Evolutionary conservation across 2,888 invertebrate genomes (phyloP).

Genomic region (Nipponacmea schrenckii): DNA sequence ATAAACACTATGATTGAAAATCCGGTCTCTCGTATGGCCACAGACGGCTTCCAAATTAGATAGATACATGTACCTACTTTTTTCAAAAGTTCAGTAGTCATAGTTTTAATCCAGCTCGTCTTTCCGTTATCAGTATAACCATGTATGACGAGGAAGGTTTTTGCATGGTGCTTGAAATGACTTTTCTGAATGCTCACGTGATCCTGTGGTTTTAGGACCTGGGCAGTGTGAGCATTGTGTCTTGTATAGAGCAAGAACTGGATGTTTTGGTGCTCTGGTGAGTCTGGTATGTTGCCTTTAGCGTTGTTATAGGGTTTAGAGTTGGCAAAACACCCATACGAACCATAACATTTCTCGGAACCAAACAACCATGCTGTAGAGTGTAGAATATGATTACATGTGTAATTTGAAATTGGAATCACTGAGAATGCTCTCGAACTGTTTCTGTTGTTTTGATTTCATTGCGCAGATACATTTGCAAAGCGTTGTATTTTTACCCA

Average conservation of each 20-base stretch:
- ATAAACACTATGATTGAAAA: too few species aligned
- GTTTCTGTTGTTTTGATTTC: too few species aligned
- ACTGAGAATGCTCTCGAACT: too few species aligned
- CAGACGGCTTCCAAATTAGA: too few species aligned
- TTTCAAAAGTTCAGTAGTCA: constrained; percentile 10
- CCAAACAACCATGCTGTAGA: not conserved
- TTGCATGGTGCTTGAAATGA: constrained; percentile 4
- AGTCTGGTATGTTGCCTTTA: constrained; percentile 7
- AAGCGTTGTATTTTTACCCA: too few species aligned
- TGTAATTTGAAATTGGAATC: too few species aligned
- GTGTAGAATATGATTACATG: too few species aligned
- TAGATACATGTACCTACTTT: not conserved
- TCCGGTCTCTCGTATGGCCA: too few species aligned
- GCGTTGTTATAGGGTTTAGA: constrained; percentile 12
- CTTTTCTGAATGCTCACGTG: not conserved
- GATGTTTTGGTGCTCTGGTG: constrained; percentile 8
- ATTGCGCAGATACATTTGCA: too few species aligned
- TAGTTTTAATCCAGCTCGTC: not conserved
- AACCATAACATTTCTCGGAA: constrained; percentile 7
- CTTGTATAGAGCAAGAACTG: constrained; percentile 17
- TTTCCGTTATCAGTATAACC: constrained; percentile 10
- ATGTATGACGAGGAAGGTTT: constrained; percentile 7
- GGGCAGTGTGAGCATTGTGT: not conserved
- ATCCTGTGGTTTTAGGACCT: constrained; percentile 7
- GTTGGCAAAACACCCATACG: constrained; percentile 12